Evolutionary conservation across 2,888 invertebrate genomes (phyloP), one percentile per base, ranked within the genome.

Genomic region (Lissocephala sabroskyi): DNA sequence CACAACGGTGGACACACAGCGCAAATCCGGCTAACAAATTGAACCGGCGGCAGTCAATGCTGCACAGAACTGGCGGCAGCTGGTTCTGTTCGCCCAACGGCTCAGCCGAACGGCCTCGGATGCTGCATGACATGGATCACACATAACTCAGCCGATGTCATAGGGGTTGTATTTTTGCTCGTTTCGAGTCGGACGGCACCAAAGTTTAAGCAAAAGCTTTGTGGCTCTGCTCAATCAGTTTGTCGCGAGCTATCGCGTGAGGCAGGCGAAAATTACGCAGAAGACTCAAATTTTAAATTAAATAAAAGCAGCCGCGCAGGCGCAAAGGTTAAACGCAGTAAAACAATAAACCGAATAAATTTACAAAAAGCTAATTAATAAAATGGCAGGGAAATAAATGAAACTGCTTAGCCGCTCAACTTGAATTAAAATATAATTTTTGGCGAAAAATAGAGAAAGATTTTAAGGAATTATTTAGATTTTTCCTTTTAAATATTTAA

Each of bases 91-190:
- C 23, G 7, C 23, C 6, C 14, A 16, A 30, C 30, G 11, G 30
- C 30, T n/a, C n/a, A 16, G 23, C 23, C 7, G 23, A 23, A 23
- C 23, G 7, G 23, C 7, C 35, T 9, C 9, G 35, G 35, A 35
- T 35, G 35, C 17, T 35, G 35, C 30, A 16, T 33, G 14, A 5
- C 16, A 14, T 33, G 2, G 35, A 35, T 35, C 17, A 6, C 7
- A 16, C 17, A 6, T 3, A 16, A 6, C 14, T 17, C 9, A 6
- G 16, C 16, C 13, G 6, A 2, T 35, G 35, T 18, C 14, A 40
- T 45, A 14, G 45, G 45, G 45, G 45, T 45, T 45, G 45, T 45
- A 45, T 32, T 45, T 45, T 43, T 2, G 14, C 16, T 9, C 5
- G n/a, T n/a, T n/a, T n/a, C n/a, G n/a, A n/a, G n/a, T n/a, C n/a